Conservation (phyloP, 2,888 invertebrate genomes). For the Stegophylla sp. region DNA sequence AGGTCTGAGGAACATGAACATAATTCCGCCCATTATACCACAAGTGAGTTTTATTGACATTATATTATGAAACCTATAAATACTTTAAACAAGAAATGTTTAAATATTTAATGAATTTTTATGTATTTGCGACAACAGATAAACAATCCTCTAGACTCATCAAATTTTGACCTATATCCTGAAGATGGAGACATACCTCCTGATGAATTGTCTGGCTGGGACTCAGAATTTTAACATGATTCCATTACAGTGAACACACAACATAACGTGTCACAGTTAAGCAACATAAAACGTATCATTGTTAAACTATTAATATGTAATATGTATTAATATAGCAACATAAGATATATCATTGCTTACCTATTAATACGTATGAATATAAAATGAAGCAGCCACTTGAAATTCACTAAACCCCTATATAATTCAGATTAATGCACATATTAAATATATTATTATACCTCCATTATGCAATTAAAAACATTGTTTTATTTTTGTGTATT, state of each 20-base stretch:
- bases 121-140: slow-evolving; percentile 64
- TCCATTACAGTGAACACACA: neutral
- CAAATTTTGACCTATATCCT: slow-evolving; percentile 75
- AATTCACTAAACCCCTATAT: no score
- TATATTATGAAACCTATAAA: neutral
- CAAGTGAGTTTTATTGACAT: slow-evolving; percentile 63
- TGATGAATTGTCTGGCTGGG: slow-evolving; percentile 76
- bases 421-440: neutral
- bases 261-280: neutral
- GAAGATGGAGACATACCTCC: slow-evolving; percentile 73
- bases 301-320: no score
- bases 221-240: slow-evolving; percentile 71
- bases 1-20: slow-evolving; percentile 68
- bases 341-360: no score
- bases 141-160: slow-evolving; percentile 71
- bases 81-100: neutral
- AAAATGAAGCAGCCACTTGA: no score
- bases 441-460: neutral
- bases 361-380: no score
- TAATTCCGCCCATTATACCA: slow-evolving; percentile 69
- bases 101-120: neutral
- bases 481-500: slow-evolving; percentile 6
- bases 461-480: neutral
- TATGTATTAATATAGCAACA: no score
- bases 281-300: no score